Evolutionary conservation across 2,113 vertebrate species (phyloP), one percentile per base, ranked within the genome.

Genomic region (Crotalus tigris): DNA sequence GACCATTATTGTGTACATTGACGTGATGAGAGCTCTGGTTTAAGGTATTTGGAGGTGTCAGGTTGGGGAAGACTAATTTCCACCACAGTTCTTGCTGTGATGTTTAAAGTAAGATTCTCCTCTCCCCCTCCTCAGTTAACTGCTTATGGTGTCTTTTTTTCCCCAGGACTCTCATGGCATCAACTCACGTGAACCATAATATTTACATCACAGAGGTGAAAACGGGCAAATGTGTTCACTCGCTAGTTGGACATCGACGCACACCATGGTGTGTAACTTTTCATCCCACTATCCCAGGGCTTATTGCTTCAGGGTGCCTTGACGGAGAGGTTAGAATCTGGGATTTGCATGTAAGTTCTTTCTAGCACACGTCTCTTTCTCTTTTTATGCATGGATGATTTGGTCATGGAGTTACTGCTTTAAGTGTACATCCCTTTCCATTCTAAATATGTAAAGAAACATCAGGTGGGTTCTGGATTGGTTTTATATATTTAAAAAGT

Each of bases 141-240:
- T 5, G 91, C 29, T 55, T 10, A 95, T 93, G 85, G 21, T 51
- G 19, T 57, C 23, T 64, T 21, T 53, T 95, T 86, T 54, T 94
- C 91, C 54, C 6, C 81, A 99, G 99, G 98, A 99, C 99, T 10
- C 97, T 99, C 0, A 99, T 99, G 98, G 99, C 99, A 88, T 99
- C 99, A 94, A 99, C 99, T n/a, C 99, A 99, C 0, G 99, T 99
- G 94, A 99, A 99, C 95, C 99, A 99, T 97, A 99, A 99, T 97
- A 99, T 99, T 96, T 99, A 99, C 96, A 99, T 99, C 92, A 99
- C 99, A 15, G 99, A 99, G 95, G 99, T 99, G 97, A 99, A 99
- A 98, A 99, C 99, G 11, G 99, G 99, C 95, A 99, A 98, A 94
- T 99, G 99, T 96, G 98, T 99, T 55, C 99, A 99, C 97, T 99